A percentile compares a stretch with the other conserved stretches of the same genome.
phyloP scores from a whole-genome alignment of 2,888 invertebrate genomes.

The Deroplatys truncata region DNA sequence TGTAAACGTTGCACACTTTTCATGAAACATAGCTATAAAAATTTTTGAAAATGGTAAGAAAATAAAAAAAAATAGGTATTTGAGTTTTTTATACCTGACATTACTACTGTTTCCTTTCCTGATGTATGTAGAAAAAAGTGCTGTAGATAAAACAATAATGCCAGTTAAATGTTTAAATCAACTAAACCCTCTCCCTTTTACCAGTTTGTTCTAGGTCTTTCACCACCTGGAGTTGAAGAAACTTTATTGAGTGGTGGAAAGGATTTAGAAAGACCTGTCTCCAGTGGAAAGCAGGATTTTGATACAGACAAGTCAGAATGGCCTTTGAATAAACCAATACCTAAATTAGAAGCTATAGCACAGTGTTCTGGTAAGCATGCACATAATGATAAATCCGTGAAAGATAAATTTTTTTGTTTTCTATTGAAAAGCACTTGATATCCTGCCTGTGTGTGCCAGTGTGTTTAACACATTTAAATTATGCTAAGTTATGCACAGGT shows the following conservation, averaged over 20 bases:
- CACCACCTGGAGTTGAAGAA: conserved; percentile 42
- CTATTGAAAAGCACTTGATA: too few species aligned
- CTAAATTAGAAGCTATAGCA: conserved; percentile 64
- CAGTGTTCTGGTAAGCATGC: conserved; percentile 48
- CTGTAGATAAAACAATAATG: too few species aligned
- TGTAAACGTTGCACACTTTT: too few species aligned
- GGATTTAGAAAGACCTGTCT: conserved; percentile 57
- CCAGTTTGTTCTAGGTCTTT: conserved; percentile 55
- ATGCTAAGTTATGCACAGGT: too few species aligned
- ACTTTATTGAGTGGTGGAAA: conserved; percentile 52
- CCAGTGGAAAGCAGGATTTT: conserved; percentile 64
- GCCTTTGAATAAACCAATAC: conserved; percentile 71
- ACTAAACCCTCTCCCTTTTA: conserved; percentile 26
- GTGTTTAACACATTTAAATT: background rate
- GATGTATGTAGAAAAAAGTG: too few species aligned
- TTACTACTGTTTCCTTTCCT: too few species aligned
- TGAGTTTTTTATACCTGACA: too few species aligned
- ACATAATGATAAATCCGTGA: background rate
- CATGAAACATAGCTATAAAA: too few species aligned
- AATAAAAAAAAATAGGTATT: too few species aligned
- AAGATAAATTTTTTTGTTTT: background rate
- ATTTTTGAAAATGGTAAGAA: too few species aligned
- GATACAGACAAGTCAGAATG: conserved; percentile 64
- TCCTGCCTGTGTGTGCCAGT: background rate
- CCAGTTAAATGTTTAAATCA: too few species aligned